phyloP scores from a whole-genome alignment of 2,113 vertebrate genomes.

The Struthidea cinerea region DNA sequence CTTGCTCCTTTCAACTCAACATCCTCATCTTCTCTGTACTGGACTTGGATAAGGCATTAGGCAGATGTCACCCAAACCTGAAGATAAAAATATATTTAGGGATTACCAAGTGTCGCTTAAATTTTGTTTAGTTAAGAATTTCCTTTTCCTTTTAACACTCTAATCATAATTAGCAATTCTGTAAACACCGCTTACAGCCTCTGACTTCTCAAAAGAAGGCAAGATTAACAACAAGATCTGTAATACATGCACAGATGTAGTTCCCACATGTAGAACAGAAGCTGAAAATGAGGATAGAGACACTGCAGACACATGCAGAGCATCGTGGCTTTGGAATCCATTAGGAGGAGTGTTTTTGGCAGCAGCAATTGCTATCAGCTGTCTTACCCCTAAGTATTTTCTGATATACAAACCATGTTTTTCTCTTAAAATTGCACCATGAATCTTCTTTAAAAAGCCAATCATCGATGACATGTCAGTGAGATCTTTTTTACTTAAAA shows the following conservation, averaged over 20 bases:
- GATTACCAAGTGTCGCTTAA: not conserved
- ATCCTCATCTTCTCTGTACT: not conserved
- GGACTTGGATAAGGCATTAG: not conserved
- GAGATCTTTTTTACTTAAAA: not conserved
- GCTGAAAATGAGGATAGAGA: not conserved
- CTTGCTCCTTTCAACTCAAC: not conserved
- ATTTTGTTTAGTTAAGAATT: not conserved
- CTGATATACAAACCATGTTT: not conserved
- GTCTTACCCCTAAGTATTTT: not conserved
- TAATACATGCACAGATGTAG: not conserved
- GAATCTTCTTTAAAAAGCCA: not conserved
- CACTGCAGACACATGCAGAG: not conserved
- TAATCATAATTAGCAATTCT: not conserved
- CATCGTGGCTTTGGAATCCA: not conserved
- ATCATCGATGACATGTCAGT: not conserved
- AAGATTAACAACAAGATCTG: not conserved
- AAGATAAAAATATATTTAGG: not conserved
- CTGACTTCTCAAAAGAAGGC: not conserved
- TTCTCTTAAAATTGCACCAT: not conserved
- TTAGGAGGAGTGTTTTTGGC: not conserved
- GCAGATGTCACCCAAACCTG: not conserved
- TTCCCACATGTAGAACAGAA: not conserved
- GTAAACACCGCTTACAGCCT: not conserved
- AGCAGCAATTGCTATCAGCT: not conserved
- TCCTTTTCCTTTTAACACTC: not conserved